Percentiles rank a stretch among this genome's conserved stretches.
These are phyloP conservation scores for Caenorhabditis parvicauda DNA, from an alignment of 2,888 invertebrate genomes.

Conservation along the genomic window DNA sequence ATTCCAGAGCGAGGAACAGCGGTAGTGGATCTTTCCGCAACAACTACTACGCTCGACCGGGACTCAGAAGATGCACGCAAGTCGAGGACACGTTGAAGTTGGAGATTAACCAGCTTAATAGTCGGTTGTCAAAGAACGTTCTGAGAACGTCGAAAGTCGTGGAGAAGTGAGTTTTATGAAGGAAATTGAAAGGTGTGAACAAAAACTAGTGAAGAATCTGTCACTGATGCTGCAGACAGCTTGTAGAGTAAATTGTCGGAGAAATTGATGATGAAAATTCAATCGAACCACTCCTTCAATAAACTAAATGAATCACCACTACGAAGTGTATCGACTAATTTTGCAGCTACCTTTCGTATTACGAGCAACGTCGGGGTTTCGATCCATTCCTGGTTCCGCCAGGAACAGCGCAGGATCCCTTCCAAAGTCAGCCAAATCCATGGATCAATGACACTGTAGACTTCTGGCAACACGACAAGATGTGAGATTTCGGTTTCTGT, in stretches of 20 bases:
- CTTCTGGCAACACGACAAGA: constrained; percentile 90
- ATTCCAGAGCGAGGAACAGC: constrained; percentile 3
- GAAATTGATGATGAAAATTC: neutral
- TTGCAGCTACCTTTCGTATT: constrained; percentile 48
- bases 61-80: constrained; percentile 57
- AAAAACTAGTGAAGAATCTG: neutral
- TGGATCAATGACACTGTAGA: constrained; percentile 94
- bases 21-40: constrained; percentile 43
- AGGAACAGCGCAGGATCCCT: constrained; percentile 71
- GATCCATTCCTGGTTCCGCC: constrained; percentile 89
- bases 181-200: constrained; percentile 1
- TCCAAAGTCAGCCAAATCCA: constrained; percentile 75
- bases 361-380: constrained; percentile 90
- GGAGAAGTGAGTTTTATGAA: constrained; percentile 80
- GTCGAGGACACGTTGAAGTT: constrained; percentile 68
- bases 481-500: constrained; percentile 64
- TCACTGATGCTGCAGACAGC: no score
- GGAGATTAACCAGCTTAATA: constrained; percentile 72
- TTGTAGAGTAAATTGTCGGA: neutral
- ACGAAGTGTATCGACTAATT: no score
- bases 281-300: neutral
- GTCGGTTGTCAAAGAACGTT: constrained; percentile 76
- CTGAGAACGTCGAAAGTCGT: constrained; percentile 89
- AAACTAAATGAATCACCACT: neutral
- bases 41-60: constrained; percentile 52